A percentile compares a stretch with the other conserved stretches of the same genome.
phyloP scores from a whole-genome alignment of 2,797 vertebrate genomes.

The Poecilia gillii region DNA sequence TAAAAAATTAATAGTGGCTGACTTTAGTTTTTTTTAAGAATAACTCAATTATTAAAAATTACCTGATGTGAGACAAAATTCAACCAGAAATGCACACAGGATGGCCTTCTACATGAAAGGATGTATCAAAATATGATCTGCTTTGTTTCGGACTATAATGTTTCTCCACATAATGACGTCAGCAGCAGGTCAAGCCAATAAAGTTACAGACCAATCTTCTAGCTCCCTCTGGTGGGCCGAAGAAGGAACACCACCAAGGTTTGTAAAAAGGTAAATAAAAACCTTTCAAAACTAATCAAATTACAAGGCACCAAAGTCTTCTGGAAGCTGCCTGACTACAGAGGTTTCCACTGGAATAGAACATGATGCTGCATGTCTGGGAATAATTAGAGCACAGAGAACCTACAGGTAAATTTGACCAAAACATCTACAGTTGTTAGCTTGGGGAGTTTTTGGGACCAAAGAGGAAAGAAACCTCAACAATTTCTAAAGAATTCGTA shows the following conservation, averaged over 20 bases:
- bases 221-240: conserved; percentile 70
- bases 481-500: not conserved
- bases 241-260: not conserved
- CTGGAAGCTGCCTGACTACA: not conserved
- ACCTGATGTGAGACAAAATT: not conserved
- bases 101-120: not conserved
- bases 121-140: not conserved
- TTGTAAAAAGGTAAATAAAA: not conserved
- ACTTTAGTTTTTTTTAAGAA: not conserved
- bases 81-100: not conserved
- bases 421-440: not conserved
- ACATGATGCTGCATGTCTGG: not conserved
- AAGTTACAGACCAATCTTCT: conserved; percentile 46
- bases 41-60: not conserved
- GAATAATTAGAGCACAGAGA: not conserved
- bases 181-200: not conserved
- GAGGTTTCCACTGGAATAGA: not conserved
- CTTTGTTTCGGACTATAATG: not conserved
- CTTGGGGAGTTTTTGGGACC: not conserved
- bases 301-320: not conserved
- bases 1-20: not conserved
- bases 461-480: not conserved
- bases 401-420: not conserved
- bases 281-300: not conserved
- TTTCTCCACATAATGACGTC: conserved; percentile 17